Conservation (phyloP, 2,888 invertebrate genomes). For the Elgonia sp. region DNA sequence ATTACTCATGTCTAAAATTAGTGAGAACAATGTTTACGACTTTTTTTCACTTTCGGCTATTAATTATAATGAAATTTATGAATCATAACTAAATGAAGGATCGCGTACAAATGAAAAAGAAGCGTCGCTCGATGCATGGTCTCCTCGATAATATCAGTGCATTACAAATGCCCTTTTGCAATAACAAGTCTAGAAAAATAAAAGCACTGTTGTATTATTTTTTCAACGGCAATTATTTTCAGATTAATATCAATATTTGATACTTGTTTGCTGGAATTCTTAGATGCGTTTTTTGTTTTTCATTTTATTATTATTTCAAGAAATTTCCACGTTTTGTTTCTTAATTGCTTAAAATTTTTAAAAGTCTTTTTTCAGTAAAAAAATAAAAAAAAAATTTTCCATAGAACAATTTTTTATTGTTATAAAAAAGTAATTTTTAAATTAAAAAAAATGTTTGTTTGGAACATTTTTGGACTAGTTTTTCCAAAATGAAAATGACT, state of each 20-base stretch:
- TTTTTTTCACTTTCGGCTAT: constrained; percentile 10
- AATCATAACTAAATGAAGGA: constrained; percentile 45
- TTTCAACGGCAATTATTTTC: constrained; percentile 56
- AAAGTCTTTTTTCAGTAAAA: no score
- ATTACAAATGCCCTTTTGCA: constrained; percentile 61
- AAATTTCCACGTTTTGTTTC: no score
- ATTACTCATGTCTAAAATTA: no score
- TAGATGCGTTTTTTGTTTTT: constrained; percentile 8
- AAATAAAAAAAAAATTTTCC: no score
- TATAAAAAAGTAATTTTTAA: no score
- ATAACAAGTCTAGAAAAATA: constrained; percentile 68
- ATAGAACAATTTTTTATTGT: no score
- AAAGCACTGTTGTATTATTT: constrained; percentile 37
- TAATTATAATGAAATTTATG: constrained; percentile 40
- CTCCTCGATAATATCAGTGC: constrained; percentile 55
- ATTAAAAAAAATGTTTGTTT: no score
- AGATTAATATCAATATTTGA: constrained; percentile 64
- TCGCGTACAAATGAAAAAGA: constrained; percentile 25
- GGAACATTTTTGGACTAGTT: no score
- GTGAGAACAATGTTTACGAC: no score
- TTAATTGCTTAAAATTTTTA: no score
- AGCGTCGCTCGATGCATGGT: constrained; percentile 22
- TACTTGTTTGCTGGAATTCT: constrained; percentile 23
- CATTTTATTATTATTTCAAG: neutral
- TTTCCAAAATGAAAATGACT: no score